Evolutionary conservation across 2,888 invertebrate genomes (phyloP), one percentile per base, ranked within the genome.

Genomic region (Mechanitis messenoides): DNA sequence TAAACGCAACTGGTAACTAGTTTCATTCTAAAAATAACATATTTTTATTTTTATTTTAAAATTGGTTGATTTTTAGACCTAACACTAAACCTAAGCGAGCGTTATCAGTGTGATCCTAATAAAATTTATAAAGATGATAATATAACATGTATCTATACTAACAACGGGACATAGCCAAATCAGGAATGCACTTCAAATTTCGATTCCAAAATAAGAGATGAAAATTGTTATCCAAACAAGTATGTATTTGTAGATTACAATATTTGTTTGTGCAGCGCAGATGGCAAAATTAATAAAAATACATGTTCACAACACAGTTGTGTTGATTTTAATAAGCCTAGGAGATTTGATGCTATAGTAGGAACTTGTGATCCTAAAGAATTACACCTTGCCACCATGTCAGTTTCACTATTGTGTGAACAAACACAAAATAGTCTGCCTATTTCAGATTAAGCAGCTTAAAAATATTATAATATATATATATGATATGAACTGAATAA

Each of bases 391-490:
- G 55, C 78, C 77, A 0, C 78, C 82, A 1, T 87, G 87, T 33
- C 85, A 85, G 64, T 78, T 84, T 42, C 87, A 87, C 63, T 84
- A 72, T 64, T 87, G 87, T 50, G 61, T 79, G 1, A 74, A 76
- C 7, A 69, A 74, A 69, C 80, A 81, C 59, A 84, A 79, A 71
- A 71, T 87, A 2, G 68, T 84, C 2, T 87, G 87, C 59, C 20
- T 20, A 20, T 20, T 20, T 20, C 20, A 20, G 20, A 86, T 80
- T 53, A 78, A 76, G 6, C 78, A 75, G 1, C 56, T 46, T 12
- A 69, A 68, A 38, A 66, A 70, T 46, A 20, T 65, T 1, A 72
- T 70, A 53, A 61, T 81, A 1, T 66, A 70, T 50, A 20, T 3
- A 82, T 82, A 2, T 66, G 72, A 3, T 79, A 82, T 46, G 74